Evolutionary conservation across 1,140 invertebrate genomes (phyloP), one percentile per base, ranked within the genome.

Genomic region (Macrobrachium nipponense): DNA sequence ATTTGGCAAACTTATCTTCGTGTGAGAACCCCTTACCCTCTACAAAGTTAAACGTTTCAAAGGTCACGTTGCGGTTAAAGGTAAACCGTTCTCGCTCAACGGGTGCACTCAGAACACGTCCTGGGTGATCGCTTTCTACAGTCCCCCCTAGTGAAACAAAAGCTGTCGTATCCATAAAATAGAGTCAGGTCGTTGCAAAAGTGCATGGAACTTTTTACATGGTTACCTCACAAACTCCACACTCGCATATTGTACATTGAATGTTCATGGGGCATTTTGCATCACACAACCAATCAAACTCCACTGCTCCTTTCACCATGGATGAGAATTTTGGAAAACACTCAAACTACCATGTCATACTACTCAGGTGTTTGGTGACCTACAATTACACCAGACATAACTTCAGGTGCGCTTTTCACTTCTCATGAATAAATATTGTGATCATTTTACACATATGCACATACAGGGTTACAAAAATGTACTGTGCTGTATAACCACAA

Each of bases 11-110:
- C 17, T 51, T n/a, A 58, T 58, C 44, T n/a, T 76, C 73, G 18
- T 59, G 59, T 20, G 18, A 76, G 10, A 80, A 66, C 78, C 70
- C 80, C 80, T 82, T 82, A 82, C 80, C 80, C 80, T 82, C 80
- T 20, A 73, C 20, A 60, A 72, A 18, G 70, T 73, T 82, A 43
- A 82, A 61, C 58, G 18, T 73, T 58, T 82, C 66, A 73, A 75
- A 82, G 80, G 73, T 82, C 66, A 82, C 23, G 68, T 82, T 82
- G 68, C 73, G 80, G 86, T 58, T 87, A 82, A 87, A 87, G 73
- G 80, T 87, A 82, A 87, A 87, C 61, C 68, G 44, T 58, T 87
- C 86, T 77, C 82, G 73, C 58, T 87, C 86, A 44, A 82, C 86
- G 58, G 86, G 86, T 10, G 86, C 86, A 79, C 86, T 87, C 68